A percentile compares a stretch with the other conserved stretches of the same genome.
Conservation (phyloP, 2,797 vertebrate species). For the Syngnathus rostellatus region DNA sequence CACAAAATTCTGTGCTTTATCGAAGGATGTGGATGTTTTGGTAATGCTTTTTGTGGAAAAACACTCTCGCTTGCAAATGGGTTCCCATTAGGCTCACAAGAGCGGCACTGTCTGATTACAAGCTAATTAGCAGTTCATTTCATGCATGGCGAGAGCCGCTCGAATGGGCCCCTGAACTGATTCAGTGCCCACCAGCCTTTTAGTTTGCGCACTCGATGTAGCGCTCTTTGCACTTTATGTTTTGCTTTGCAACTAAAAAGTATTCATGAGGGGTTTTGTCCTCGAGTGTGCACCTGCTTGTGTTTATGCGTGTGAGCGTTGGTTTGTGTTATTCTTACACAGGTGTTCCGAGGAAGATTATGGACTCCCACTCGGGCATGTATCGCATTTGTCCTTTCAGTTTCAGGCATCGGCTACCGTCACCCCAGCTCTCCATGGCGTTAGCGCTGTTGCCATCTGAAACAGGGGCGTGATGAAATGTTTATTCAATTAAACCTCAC, state of each 20-base stretch:
- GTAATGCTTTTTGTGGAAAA: conserved; percentile 56
- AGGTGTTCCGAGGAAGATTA: conserved; percentile 72
- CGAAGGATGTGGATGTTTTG: conserved; percentile 42
- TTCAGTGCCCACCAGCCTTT: conserved; percentile 58
- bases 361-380: conserved; percentile 74
- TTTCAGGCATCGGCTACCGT: conserved; percentile 67
- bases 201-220: conserved; percentile 50
- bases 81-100: conserved; percentile 66
- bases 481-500: background rate
- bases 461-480: conserved; percentile 13
- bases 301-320: conserved; percentile 5
- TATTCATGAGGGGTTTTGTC: conserved; percentile 44
- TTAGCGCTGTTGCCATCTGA: conserved; percentile 66
- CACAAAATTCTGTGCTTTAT: conserved; percentile 38
- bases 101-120: conserved; percentile 68
- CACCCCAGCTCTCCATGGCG: conserved; percentile 68
- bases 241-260: conserved; percentile 42
- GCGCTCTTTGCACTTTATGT: conserved; percentile 46
- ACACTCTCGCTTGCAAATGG: conserved; percentile 63
- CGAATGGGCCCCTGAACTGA: conserved; percentile 59
- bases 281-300: background rate
- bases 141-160: conserved; percentile 63
- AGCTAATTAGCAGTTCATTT: conserved; percentile 70
- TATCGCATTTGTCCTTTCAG: conserved; percentile 74
- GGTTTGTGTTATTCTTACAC: conserved; percentile 41